Percentiles rank a stretch among this genome's conserved stretches.
phyloP scores from a whole-genome alignment of 2,113 vertebrate species.

The Glaucomys volans region DNA sequence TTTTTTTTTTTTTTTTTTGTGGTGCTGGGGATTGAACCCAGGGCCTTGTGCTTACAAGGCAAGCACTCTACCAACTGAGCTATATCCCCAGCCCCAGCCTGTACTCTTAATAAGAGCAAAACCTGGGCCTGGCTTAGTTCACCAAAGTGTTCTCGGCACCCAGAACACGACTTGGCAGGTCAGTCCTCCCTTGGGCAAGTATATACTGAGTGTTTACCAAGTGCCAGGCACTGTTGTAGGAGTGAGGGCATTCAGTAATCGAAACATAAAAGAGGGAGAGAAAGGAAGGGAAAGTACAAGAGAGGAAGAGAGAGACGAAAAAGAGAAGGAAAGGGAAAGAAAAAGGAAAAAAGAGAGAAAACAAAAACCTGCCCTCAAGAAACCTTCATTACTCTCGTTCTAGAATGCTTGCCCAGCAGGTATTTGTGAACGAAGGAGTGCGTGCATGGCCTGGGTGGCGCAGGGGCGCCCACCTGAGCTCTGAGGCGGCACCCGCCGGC shows the following conservation, averaged over 20 bases:
- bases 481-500: rapidly evolving
- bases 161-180: background rate
- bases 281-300: background rate
- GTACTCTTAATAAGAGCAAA: constrained; percentile 6
- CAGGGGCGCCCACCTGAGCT: constrained; percentile 82
- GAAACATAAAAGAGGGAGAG: background rate
- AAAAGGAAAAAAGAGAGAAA: background rate
- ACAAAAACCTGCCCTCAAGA: background rate
- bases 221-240: background rate
- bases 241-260: background rate
- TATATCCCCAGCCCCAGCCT: too few species aligned
- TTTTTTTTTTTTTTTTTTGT: too few species aligned
- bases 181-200: background rate
- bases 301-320: too few species aligned
- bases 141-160: background rate
- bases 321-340: too few species aligned
- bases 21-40: too few species aligned
- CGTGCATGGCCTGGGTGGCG: background rate
- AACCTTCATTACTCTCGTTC: background rate
- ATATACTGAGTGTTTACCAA: background rate
- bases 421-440: background rate
- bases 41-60: too few species aligned
- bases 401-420: background rate
- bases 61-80: too few species aligned
- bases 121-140: background rate